These are phyloP conservation scores for Oncorhynchus keta DNA, from an alignment of 2,113 vertebrate genomes.

Conservation along the genomic window DNA sequence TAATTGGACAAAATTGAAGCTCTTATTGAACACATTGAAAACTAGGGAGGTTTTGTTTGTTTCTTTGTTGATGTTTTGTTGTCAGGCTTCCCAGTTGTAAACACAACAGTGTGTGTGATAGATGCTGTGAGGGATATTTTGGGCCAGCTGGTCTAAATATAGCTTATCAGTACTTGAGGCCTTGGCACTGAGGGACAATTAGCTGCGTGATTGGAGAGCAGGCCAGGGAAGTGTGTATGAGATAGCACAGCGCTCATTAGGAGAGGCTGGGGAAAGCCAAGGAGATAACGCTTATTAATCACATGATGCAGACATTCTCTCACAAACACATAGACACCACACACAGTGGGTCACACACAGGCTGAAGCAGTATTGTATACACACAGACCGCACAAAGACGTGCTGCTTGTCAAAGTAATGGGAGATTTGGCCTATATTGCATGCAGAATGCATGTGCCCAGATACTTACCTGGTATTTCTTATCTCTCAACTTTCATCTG, in stretches of 20 bases:
- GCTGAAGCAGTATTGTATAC: no score
- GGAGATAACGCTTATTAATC: slow-evolving; percentile 48
- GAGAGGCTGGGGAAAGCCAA: slow-evolving; percentile 53
- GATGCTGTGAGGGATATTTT: slow-evolving; percentile 22
- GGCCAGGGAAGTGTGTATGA: slow-evolving; percentile 58
- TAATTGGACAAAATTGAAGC: background rate
- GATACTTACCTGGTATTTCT: slow-evolving; percentile 3
- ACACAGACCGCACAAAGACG: background rate
- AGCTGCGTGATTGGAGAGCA: slow-evolving; percentile 25
- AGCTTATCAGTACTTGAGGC: slow-evolving; percentile 52
- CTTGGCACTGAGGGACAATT: slow-evolving; percentile 43
- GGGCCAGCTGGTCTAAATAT: slow-evolving; percentile 27
- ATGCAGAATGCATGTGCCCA: background rate
- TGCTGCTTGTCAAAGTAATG: background rate
- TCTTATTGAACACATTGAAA: background rate
- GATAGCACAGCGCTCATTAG: slow-evolving; percentile 53
- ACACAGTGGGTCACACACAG: slow-evolving; percentile 1
- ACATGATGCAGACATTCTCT: slow-evolving; percentile 8
- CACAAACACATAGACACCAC: slow-evolving; percentile 1
- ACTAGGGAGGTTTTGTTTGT: background rate
- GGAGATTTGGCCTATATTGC: background rate
- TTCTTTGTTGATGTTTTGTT: background rate
- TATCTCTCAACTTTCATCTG: background rate
- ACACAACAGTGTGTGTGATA: slow-evolving; percentile 12
- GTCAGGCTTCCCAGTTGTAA: background rate